phyloP scores from a whole-genome alignment of 2,888 invertebrate genomes.

The Pharmacophagus antenor region DNA sequence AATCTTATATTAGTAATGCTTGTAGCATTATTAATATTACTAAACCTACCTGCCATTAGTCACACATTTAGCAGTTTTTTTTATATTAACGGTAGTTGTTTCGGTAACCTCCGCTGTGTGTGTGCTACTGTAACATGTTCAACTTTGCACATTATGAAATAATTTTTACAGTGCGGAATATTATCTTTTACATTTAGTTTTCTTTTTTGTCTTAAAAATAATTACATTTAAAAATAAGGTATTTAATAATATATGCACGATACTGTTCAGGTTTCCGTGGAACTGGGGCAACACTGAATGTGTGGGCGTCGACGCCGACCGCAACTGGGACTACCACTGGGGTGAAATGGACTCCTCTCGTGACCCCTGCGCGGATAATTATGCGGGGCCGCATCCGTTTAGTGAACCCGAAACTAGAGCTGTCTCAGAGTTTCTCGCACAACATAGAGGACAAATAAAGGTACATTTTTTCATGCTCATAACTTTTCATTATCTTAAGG shows the following conservation, averaged over 20 bases:
- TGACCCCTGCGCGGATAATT: conserved; percentile 88
- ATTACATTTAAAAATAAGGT: not conserved
- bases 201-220: too few species aligned
- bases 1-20: too few species aligned
- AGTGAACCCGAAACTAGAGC: conserved; percentile 89
- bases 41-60: too few species aligned
- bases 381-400: conserved; percentile 85
- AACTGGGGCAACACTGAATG: conserved; percentile 83
- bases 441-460: conserved; percentile 82
- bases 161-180: too few species aligned
- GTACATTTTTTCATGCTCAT: conserved; percentile 55
- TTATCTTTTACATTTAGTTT: too few species aligned
- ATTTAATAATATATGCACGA: not conserved
- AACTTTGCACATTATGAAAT: too few species aligned
- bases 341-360: conserved; percentile 84
- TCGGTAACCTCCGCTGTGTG: too few species aligned
- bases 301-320: conserved; percentile 88
- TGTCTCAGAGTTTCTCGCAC: conserved; percentile 82
- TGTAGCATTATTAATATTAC: too few species aligned
- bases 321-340: conserved; percentile 90
- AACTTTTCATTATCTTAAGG: too few species aligned
- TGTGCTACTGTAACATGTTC: too few species aligned
- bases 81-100: too few species aligned
- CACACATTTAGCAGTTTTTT: too few species aligned
- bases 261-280: conserved; percentile 69